These are phyloP conservation scores for Clamator glandarius DNA, from an alignment of 2,797 vertebrate species.

Conservation along the genomic window DNA sequence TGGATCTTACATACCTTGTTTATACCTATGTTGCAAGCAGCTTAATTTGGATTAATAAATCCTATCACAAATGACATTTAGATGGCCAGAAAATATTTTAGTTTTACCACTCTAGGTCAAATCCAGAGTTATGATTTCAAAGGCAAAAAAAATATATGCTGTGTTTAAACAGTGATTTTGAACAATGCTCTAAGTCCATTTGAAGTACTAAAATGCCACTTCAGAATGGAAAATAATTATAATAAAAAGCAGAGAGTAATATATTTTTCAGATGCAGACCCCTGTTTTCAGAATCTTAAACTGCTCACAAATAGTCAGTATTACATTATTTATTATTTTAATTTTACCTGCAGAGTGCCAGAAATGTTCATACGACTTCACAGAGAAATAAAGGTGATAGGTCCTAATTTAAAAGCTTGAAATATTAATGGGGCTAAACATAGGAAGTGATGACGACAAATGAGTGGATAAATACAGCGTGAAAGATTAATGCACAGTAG, in stretches of 20 bases:
- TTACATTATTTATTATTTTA: slow-evolving; percentile 26
- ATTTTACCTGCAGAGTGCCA: not conserved
- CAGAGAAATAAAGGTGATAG: not conserved
- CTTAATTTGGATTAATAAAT: not conserved
- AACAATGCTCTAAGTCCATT: not conserved
- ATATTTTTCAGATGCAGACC: not conserved
- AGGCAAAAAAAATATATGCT: not conserved
- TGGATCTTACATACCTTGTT: not conserved
- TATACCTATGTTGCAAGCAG: not conserved
- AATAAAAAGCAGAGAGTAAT: not conserved
- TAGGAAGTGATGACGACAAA: not conserved
- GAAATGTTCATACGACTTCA: not conserved
- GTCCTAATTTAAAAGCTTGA: not conserved
- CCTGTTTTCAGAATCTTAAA: slow-evolving; percentile 26
- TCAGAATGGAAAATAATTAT: not conserved
- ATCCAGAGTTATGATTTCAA: slow-evolving; percentile 14
- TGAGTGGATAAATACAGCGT: not conserved
- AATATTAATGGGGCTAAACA: slow-evolving; percentile 29
- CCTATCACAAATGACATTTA: not conserved
- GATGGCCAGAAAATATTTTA: not conserved
- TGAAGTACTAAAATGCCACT: not conserved
- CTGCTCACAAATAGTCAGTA: not conserved
- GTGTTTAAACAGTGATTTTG: slow-evolving; percentile 18
- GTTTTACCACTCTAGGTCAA: not conserved
- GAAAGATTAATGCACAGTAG: not conserved